Evolutionary conservation across 1,140 invertebrate species (phyloP).

Genomic region (Drepana arcuata): DNA sequence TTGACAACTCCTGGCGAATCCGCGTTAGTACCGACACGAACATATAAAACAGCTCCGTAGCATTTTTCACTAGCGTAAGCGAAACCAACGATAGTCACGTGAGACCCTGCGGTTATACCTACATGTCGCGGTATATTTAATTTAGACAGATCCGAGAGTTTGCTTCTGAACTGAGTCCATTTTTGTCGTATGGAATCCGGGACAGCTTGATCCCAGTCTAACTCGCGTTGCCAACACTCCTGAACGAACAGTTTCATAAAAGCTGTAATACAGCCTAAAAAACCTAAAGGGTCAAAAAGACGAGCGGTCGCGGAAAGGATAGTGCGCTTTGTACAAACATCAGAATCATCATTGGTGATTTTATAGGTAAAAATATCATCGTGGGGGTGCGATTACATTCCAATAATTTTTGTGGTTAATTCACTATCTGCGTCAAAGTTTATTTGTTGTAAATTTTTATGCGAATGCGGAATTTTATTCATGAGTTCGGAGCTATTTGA

Average conservation of each 20-base stretch:
- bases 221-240: neutral
- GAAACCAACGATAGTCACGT: neutral
- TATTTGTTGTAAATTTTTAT: no score
- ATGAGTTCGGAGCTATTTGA: neutral
- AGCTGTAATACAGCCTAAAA: neutral
- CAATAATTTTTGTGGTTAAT: conserved; percentile 1
- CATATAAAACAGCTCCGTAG: neutral
- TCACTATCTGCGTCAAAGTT: neutral
- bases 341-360: neutral
- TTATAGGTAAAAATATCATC: neutral
- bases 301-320: no score
- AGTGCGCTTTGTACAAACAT: conserved; percentile 1
- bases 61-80: neutral
- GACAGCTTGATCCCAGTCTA: neutral
- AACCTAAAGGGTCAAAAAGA: neutral
- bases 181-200: no score
- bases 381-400: conserved; percentile 1
- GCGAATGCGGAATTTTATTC: neutral
- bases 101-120: neutral
- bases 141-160: no score
- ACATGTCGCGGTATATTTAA: neutral
- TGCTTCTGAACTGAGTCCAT: no score
- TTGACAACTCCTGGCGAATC: neutral
- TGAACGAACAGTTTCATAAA: neutral
- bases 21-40: neutral